Evolutionary conservation across 2,797 vertebrate genomes (phyloP), one percentile per base, ranked within the genome.

Genomic region (Nasua narica): DNA sequence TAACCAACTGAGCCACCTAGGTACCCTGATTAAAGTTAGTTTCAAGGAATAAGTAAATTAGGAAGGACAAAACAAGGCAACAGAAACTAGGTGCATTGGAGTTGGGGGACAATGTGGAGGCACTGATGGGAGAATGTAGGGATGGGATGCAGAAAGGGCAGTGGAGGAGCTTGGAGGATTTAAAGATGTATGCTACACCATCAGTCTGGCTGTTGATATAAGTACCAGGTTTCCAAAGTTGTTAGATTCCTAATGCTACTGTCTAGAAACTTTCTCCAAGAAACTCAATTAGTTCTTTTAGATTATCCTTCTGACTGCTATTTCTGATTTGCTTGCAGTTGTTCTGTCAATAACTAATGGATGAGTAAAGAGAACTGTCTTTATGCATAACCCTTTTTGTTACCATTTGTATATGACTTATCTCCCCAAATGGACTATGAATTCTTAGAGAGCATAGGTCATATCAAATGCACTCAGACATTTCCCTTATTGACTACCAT

Each of bases 261-360:
- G 23, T 70, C 13, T 78, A 76, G 32, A 65, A 76, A 58, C 46
- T 74, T 93, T 86, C 37, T 62, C 29, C 23, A 32, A 90, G 79
- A 69, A 87, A 77, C 29, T 77, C 62, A 58, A 62, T 18, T 16
- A 72, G 19, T 7, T 62, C 92, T 76, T 65, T 35, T 23, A 50
- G 81, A 52, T 89, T 43, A 52, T 76, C 19, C 19, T 92, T 13
- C 37, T 76, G 23, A 81, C 7, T 29, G 19, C 56, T 87, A 27
- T 72, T 93, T 90, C 37, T 90, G 69, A 84, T 77, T 96, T 94
- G 25, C 69, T 93, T 87, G 56, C n/a, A 52, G 7, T 50, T 29
- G 15, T 87, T 60, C 43, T 3, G 4, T 79, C 62, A 69, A 43
- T 92, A 87, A 91, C 27, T 81, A 82, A 87, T 79, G 54, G 27